phyloP scores from a whole-genome alignment of 2,888 invertebrate species.

The Podotricha telesiphe region DNA sequence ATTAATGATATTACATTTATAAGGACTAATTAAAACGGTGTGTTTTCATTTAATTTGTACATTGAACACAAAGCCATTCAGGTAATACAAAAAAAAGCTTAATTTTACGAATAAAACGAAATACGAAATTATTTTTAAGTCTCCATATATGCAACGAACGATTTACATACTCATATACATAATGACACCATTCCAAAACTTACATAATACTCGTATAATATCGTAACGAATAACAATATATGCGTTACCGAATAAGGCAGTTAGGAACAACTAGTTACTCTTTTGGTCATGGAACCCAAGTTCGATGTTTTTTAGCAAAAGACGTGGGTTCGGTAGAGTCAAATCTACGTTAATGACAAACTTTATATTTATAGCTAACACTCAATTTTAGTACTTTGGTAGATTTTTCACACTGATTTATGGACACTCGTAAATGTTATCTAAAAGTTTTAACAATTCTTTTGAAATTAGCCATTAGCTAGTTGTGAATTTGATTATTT shows the following conservation, averaged over 20 bases:
- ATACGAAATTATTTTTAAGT: neutral
- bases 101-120: neutral
- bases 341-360: neutral
- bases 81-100: neutral
- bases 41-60: no score
- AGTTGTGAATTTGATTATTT: neutral
- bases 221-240: neutral
- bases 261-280: constrained; percentile 11
- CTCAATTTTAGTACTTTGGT: neutral
- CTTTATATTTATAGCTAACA: neutral
- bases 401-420: constrained; percentile 2
- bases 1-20: no score
- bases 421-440: neutral
- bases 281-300: neutral
- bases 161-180: constrained; percentile 17
- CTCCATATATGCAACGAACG: neutral
- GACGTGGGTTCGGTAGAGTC: neutral
- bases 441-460: neutral
- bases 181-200: neutral
- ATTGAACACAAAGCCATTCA: no score
- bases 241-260: constrained; percentile 12
- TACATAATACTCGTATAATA: constrained; percentile 11
- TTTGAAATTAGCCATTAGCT: neutral
- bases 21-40: no score
- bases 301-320: constrained; percentile 10